Conservation (phyloP, 2,113 vertebrate species). For the Strix uralensis region DNA sequence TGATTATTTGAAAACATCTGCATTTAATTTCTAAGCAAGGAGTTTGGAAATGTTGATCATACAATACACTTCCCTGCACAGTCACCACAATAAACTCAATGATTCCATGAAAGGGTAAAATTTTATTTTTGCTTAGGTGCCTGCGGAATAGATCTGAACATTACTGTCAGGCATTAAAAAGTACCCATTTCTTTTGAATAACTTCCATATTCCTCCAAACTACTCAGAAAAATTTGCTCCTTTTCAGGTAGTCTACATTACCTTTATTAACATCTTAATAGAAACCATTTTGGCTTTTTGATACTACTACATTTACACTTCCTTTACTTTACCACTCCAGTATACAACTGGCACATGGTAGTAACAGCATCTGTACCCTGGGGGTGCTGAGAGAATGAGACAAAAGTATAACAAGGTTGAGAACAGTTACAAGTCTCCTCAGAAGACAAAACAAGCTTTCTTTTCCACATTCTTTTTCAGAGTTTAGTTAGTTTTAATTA, state of each 20-base stretch:
- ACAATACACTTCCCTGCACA: neutral
- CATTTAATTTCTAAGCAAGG: constrained; percentile 44
- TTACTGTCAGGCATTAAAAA: neutral
- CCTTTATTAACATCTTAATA: neutral
- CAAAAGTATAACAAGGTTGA: neutral
- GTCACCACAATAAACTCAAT: neutral
- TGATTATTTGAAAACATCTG: constrained; percentile 61
- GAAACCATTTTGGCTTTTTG: neutral
- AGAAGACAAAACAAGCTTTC: neutral
- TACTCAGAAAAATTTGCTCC: neutral
- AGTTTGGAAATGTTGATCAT: neutral
- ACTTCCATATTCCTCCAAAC: neutral
- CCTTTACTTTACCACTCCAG: neutral
- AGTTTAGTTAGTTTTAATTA: neutral
- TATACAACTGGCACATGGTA: neutral
- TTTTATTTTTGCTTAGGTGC: neutral
- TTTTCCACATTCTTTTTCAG: neutral
- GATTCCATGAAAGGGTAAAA: neutral
- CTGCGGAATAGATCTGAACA: neutral
- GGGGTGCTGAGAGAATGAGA: neutral
- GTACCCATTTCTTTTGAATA: neutral
- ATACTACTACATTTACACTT: neutral
- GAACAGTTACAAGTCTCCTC: neutral
- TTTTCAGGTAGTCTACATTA: neutral
- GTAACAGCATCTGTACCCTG: neutral